Evolutionary conservation across 2,888 invertebrate genomes (phyloP), one percentile per base, ranked within the genome.

Genomic region (Orthosia cruda): DNA sequence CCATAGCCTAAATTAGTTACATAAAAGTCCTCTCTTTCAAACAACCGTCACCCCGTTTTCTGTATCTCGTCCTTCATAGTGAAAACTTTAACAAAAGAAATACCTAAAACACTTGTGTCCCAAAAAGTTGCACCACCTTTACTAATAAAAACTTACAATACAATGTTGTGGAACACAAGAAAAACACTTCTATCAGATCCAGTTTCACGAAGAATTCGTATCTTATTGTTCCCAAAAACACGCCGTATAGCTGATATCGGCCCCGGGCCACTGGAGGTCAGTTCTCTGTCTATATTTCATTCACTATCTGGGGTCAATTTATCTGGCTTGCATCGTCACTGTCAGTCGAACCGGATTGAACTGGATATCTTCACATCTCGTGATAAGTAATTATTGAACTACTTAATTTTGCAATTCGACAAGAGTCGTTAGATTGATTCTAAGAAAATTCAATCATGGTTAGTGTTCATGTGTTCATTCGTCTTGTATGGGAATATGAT

Each of bases 291-390:
- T 55, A 74, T 83, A 85, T 65, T 70, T 85, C 82, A 85, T 69
- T 63, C 65, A 50, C 74, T 89, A 89, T 89, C 89, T 80, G n/a
- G 47, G 86, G 84, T 85, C 85, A 86, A 78, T 40, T 74, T 76
- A 82, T 58, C 71, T 67, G 67, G 69, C 47, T 23, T 73, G 70
- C 50, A 79, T 85, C 68, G 77, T 68, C 71, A 78, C 68, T 80
- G 54, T 71, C 72, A 78, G 55, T 72, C 20, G 49, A 81, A 80
- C 86, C 54, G 54, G 87, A 23, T 65, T 45, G 9, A 69, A 68
- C 85, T 61, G 64, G 83, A 79, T 72, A 61, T 52, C 26, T n/a
- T 58, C 65, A 63, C 23, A 62, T 57, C 52, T 66, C 59, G 64
- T 67, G 65, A 71, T 73, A 68, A 40, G 45, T 57, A 70, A 16